These are phyloP conservation scores for Nymphalis c-album DNA, from an alignment of 2,888 invertebrate genomes.

Conservation along the genomic window DNA sequence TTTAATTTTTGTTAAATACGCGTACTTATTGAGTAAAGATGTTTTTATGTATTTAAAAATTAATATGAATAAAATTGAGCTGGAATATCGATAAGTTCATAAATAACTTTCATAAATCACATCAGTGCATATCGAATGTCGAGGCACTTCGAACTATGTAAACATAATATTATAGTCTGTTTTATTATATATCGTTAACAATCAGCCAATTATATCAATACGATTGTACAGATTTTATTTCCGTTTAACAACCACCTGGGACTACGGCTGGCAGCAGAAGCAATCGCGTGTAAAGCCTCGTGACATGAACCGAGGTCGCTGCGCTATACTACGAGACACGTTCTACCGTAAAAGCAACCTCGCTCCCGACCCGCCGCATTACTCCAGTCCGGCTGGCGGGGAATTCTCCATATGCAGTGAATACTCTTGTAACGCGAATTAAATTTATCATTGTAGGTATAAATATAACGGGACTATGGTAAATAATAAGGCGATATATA, in stretches of 20 bases:
- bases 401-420: slow-evolving; percentile 67
- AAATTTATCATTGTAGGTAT: slow-evolving; percentile 1
- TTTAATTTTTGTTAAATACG: too few species aligned
- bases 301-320: slow-evolving; percentile 73
- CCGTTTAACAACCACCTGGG: slow-evolving; percentile 74
- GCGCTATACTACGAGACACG: slow-evolving; percentile 76
- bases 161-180: too few species aligned
- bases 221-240: slow-evolving; percentile 70
- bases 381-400: slow-evolving; percentile 71
- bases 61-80: too few species aligned
- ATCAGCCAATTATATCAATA: too few species aligned
- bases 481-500: slow-evolving; percentile 54
- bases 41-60: too few species aligned
- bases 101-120: too few species aligned
- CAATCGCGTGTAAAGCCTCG: slow-evolving; percentile 53
- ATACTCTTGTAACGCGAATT: slow-evolving; percentile 60
- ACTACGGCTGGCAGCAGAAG: slow-evolving; percentile 83
- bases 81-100: too few species aligned
- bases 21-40: too few species aligned
- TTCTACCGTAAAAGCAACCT: slow-evolving; percentile 82
- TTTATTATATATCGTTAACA: too few species aligned
- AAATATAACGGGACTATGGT: not conserved
- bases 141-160: too few species aligned
- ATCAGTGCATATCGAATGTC: too few species aligned
- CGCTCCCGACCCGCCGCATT: slow-evolving; percentile 79